Evolutionary conservation across 2,113 vertebrate species (phyloP), one percentile per base, ranked within the genome.

Genomic region (Solea solea): DNA sequence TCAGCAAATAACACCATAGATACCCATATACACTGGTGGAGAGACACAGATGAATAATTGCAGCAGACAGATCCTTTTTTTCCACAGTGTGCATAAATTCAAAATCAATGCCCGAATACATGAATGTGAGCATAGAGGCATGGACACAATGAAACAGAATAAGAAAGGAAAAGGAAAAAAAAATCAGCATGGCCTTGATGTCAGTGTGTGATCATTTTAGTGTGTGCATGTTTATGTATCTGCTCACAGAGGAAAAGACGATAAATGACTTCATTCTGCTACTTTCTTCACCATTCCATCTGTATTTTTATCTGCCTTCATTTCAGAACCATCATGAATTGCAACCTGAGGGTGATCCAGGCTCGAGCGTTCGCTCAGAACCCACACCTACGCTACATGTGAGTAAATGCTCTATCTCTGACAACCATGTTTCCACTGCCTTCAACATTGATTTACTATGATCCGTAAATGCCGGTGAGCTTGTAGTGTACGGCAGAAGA

Each of bases 341-440:
- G 96, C 91, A 97, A 96, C 92, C 95, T 99, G 78, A 94, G 92
- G 87, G 95, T 90, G 76, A 98, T 99, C 90, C 97, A 98, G 88
- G 86, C 95, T 0, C 94, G 97, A 53, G 97, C 96, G 8, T 99
- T 99, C 28, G 95, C 95, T 84, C 97, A 97, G 94, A 99, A 98
- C 78, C 96, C 95, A 40, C 96, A 97, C 77, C 93, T 99, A 81
- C 96, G 94, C 85, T 96, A 96, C 90, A 98, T 99, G 98, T 99
- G 92, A 99, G 98, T 94, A 86, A 71, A 83, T 56, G 64, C 64
- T 82, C 28, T 48, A 61, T 72, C 79, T 74, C 64, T 77, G 57
- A 83, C 73, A 69, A 16, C 12, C 69, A 51, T 72, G 57, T 78
- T 85, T 76, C 69, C 59, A 3, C 2, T 25, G 51, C 72, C 51